Evolutionary conservation across 2,113 vertebrate species (phyloP), one percentile per base, ranked within the genome.

Genomic region (Phalacrocorax pelagicus): DNA sequence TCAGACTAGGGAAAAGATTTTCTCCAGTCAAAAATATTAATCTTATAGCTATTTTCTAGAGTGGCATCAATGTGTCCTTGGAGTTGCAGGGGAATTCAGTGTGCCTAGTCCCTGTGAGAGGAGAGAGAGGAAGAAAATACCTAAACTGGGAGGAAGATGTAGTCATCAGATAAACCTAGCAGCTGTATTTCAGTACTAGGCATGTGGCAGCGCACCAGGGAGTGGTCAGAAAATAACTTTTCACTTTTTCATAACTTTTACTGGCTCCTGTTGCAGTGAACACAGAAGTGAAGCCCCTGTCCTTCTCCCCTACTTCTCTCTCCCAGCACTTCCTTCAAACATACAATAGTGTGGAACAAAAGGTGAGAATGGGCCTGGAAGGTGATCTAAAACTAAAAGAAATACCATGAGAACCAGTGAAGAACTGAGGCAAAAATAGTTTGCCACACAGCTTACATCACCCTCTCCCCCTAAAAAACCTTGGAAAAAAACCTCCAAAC

Each of bases 391-490:
- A 80, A 91, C 47, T n/a, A 89, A 59, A 58, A 52, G 13, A 55
- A 72, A 46, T 42, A 36, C 1, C 13, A 61, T 12, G 34, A 81
- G 46, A 81, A 65, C 5, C 12, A 49, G 16, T 13, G n/a, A 84
- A 65, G 57, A 81, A 46, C 4, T 7, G 24, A 83, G 29, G n/a
- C 88, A 94, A 2, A 54, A 49, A 74, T 9, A 3, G 11, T 12
- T 89, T 73, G 75, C 11, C 23, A 20, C 5, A 73, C 3, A 62
- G 3, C 5, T 20, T 38, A 70, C 15, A 12, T 15, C 14, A 49
- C 5, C 3, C 3, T 40, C 3, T 3, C 2, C 1, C 8, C 20
- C 0, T 5, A 32, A 32, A 79, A 44, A 38, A 16, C 2, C 2
- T 3, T 24, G 15, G 14, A 10, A 5, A 24, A 61, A 38, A n/a